Evolutionary conservation across 2,113 vertebrate genomes (phyloP).

Genomic region (Bucco capensis): DNA sequence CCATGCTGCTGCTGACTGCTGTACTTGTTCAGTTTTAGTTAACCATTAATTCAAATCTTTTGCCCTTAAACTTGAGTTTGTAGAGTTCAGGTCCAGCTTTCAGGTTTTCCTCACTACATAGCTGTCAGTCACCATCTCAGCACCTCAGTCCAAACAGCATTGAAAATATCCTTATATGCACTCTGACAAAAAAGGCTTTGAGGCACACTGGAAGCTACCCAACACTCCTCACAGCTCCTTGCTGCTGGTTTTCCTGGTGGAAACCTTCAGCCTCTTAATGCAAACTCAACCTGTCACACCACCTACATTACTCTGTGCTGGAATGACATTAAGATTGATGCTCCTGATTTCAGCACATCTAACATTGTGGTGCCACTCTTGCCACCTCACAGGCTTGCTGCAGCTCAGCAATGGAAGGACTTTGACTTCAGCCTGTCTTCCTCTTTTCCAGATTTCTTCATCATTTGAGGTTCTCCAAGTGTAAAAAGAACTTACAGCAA

Average conservation of each 20-base stretch:
- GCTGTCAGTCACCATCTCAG: not conserved
- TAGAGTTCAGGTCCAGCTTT: not conserved
- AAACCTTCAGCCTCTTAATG: not conserved
- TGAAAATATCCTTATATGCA: not conserved
- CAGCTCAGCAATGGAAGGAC: not conserved
- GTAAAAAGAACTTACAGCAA: not conserved
- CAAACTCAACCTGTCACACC: not conserved
- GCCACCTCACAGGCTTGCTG: rapidly evolving
- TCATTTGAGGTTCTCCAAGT: not conserved
- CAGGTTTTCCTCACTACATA: not conserved
- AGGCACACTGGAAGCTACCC: not conserved
- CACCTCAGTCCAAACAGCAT: not conserved
- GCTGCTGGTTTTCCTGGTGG: not conserved
- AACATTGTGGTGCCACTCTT: rapidly evolving
- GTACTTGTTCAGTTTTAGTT: not conserved
- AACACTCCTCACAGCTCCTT: not conserved
- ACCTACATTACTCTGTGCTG: not conserved
- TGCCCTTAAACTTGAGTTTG: not conserved
- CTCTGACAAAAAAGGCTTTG: not conserved
- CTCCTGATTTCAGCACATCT: not conserved
- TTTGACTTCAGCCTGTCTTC: not conserved
- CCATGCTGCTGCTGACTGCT: rapidly evolving
- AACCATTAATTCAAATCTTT: not conserved
- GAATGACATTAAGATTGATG: rapidly evolving
- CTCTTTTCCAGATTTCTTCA: not conserved